These are phyloP conservation scores for Buceros bicornis DNA, from an alignment of 2,797 vertebrate species.

Conservation along the genomic window DNA sequence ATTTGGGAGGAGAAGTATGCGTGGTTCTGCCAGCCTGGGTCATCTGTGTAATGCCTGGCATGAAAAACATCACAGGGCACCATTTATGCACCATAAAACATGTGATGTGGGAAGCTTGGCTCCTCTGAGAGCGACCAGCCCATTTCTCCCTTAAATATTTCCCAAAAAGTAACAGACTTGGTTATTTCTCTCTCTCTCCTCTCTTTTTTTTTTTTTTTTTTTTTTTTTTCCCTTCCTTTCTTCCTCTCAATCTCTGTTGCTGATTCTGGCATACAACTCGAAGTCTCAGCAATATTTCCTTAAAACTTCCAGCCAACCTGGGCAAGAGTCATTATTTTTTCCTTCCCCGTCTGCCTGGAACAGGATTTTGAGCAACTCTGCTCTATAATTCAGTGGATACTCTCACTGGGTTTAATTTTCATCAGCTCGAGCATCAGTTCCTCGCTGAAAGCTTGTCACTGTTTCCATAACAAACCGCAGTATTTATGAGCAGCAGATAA, in stretches of 20 bases:
- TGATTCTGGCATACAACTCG: background rate
- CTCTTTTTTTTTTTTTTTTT: background rate
- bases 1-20: background rate
- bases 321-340: background rate
- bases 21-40: background rate
- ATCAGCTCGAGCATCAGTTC: background rate
- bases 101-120: background rate
- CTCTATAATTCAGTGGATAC: background rate
- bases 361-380: background rate
- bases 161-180: rapidly evolving
- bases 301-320: background rate
- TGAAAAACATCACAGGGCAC: background rate
- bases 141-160: background rate
- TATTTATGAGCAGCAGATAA: constrained; percentile 6
- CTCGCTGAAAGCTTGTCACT: background rate
- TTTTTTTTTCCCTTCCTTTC: no score
- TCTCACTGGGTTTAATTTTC: background rate
- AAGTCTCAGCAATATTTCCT: background rate
- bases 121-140: background rate
- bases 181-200: background rate
- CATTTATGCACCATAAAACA: rapidly evolving
- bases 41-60: background rate
- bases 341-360: background rate
- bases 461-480: background rate
- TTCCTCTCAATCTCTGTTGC: background rate